A percentile compares a stretch with the other conserved stretches of the same genome.
Conservation (phyloP, 2,113 vertebrate genomes). For the Gallinago paraguaiae region DNA sequence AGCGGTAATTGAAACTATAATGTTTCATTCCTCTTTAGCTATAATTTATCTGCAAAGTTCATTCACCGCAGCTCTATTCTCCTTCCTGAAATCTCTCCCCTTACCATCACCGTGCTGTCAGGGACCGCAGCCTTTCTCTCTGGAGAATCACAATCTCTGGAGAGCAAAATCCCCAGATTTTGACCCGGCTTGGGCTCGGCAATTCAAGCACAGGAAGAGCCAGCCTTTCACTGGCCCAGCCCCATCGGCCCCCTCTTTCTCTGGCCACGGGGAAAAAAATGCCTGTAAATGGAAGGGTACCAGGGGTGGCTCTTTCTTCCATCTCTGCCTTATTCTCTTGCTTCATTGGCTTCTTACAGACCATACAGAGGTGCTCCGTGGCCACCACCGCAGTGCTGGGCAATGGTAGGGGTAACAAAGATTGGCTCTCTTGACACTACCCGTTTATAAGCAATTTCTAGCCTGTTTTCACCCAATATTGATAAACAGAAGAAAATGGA, state of each 20-base stretch:
- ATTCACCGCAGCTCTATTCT: background rate
- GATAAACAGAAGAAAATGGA: slow-evolving; percentile 37
- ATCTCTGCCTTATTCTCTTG: background rate
- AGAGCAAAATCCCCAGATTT: background rate
- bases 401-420: background rate
- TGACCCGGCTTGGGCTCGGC: background rate
- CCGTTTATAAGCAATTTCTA: slow-evolving; percentile 33
- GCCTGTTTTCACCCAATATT: slow-evolving; percentile 36
- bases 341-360: background rate
- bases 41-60: slow-evolving; percentile 67
- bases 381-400: background rate
- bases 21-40: slow-evolving; percentile 64
- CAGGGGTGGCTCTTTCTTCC: background rate
- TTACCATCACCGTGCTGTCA: background rate
- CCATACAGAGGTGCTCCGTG: background rate
- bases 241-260: background rate
- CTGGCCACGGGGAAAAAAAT: background rate
- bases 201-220: background rate
- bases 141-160: no score
- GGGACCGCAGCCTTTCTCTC: background rate
- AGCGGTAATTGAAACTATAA: slow-evolving; percentile 68
- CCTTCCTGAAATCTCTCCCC: background rate
- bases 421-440: background rate
- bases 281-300: background rate
- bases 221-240: background rate